Base-by-base conservation (phyloP, 2,797 vertebrate species). In the Pangasius krempfi region DNA sequence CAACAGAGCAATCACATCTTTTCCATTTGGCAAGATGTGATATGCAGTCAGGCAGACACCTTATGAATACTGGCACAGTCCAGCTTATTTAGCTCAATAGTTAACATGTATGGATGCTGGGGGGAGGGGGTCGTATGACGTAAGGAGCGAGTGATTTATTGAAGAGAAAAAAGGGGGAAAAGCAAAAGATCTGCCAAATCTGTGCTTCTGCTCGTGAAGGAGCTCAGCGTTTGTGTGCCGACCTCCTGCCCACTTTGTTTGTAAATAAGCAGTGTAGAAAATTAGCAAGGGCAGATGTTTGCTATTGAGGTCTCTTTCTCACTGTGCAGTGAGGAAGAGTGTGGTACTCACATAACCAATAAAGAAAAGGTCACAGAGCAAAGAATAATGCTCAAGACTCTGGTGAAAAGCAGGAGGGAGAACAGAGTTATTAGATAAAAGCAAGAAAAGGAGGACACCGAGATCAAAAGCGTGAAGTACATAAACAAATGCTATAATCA, bases 211-310 rank as follows among this genome's bases (percentile, higher is more conserved):
- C 50, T 30, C 30, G 27, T 54, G 18, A 80, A 33, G 16, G 33
- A 27, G 56, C 12, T 40, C 5, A 4, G 89, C 54, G 84, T 90
- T 88, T 92, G 87, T 90, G 90, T 84, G 84, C 92, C 86, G 86
- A 92, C 87, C 91, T 87, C 90, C 90, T 87, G 86, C 87, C 82
- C 52, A 56, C 87, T 92, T 93, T 93, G 92, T 91, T 94, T 70
- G 92, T 94, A 95, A 95, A 94, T 94, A 95, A 94, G 92, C 92
- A 86, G 91, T 92, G 91, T 50, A 84, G 92, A 94, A 94, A 95
- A 93, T 91, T 91, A 91, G 91, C 87, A 56, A 92, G 90, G 90
- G 84, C 91, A 91, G 89, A 91, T 68, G 62, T 68, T n/a, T 80
- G 80, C 58, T 70, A 40, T 50, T 14, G 14, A 16, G 10, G 18